Evolutionary conservation across 2,888 invertebrate genomes (phyloP).

Genomic region (Amblyjoppa proteus): DNA sequence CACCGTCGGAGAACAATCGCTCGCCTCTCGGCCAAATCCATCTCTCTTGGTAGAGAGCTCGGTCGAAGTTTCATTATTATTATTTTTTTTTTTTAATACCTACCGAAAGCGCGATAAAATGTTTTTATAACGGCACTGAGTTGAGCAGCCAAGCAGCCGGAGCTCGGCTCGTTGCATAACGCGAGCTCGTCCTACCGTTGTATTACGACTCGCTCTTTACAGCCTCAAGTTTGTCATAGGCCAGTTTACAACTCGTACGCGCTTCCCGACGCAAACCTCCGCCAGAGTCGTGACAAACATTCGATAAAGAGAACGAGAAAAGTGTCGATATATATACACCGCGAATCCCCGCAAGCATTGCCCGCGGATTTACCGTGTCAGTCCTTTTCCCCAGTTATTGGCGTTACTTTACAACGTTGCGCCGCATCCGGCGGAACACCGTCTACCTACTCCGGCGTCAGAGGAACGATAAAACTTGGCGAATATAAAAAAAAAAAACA

Average conservation of each 20-base stretch:
- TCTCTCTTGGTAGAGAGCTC: constrained; percentile 17
- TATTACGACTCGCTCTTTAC: constrained; percentile 78
- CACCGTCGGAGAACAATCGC: constrained; percentile 58
- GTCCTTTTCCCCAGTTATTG: constrained; percentile 53
- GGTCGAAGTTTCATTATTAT: constrained; percentile 44
- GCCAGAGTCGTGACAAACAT: constrained; percentile 12
- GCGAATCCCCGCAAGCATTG: neutral
- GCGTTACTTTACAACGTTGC: constrained; percentile 44
- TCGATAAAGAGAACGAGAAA: constrained; percentile 37
- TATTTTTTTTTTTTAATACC: constrained; percentile 27
- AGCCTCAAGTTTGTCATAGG: constrained; percentile 75
- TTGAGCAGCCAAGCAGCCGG: constrained; percentile 49
- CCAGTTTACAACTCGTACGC: constrained; percentile 73
- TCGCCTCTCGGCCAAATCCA: constrained; percentile 60
- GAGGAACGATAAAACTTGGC: constrained; percentile 28
- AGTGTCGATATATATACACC: constrained; percentile 44
- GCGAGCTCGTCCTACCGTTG: constrained; percentile 52
- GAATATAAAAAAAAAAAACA: constrained; percentile 21
- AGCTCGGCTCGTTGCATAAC: constrained; percentile 69
- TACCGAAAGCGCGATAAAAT: constrained; percentile 77
- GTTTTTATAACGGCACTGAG: constrained; percentile 77
- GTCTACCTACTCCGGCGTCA: constrained; percentile 1
- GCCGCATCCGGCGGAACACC: constrained; percentile 35
- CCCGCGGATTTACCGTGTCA: constrained; percentile 16
- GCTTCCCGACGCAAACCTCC: neutral